Conservation (phyloP, 2,113 vertebrate genomes). For the Paedocypris sp. region DNA sequence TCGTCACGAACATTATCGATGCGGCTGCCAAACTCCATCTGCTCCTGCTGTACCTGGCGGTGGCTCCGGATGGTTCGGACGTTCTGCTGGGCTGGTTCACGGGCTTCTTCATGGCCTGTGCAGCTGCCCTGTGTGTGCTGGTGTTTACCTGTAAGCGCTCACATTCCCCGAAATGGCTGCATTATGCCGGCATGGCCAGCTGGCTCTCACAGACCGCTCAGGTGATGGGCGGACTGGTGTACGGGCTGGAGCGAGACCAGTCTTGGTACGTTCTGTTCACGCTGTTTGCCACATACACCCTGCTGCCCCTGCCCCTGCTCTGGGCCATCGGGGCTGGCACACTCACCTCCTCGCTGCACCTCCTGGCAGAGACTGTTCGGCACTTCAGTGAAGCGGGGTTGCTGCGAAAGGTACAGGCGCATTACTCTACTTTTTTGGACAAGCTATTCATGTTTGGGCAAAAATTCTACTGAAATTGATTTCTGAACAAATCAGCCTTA, state of each 20-base stretch:
- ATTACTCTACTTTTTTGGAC: no score
- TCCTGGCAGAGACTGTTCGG: conserved; percentile 42
- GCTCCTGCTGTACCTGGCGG: conserved; percentile 51
- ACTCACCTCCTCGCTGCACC: conserved; percentile 53
- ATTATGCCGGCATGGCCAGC: conserved; percentile 53
- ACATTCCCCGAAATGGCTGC: conserved; percentile 54
- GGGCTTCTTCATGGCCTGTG: conserved; percentile 48
- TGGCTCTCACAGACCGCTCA: conserved; percentile 62
- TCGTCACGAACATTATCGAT: conserved; percentile 58
- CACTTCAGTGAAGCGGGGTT: conserved; percentile 44
- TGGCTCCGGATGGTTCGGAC: conserved; percentile 45
- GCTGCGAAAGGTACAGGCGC: conserved; percentile 51
- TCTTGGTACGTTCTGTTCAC: conserved; percentile 64
- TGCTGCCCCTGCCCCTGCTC: conserved; percentile 60
- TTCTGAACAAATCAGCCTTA: no score
- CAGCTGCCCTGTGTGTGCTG: conserved; percentile 43
- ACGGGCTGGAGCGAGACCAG: conserved; percentile 58
- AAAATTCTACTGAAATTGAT: no score
- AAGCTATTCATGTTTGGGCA: no score
- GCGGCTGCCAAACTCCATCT: conserved; percentile 56
- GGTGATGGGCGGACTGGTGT: conserved; percentile 54
- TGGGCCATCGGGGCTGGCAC: conserved; percentile 62
- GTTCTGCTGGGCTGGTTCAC: conserved; percentile 45
- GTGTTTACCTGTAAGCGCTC: conserved; percentile 55
- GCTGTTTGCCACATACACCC: conserved; percentile 63